These are phyloP conservation scores for Orchestes rusci DNA, from an alignment of 2,888 invertebrate genomes.

Conservation along the genomic window DNA sequence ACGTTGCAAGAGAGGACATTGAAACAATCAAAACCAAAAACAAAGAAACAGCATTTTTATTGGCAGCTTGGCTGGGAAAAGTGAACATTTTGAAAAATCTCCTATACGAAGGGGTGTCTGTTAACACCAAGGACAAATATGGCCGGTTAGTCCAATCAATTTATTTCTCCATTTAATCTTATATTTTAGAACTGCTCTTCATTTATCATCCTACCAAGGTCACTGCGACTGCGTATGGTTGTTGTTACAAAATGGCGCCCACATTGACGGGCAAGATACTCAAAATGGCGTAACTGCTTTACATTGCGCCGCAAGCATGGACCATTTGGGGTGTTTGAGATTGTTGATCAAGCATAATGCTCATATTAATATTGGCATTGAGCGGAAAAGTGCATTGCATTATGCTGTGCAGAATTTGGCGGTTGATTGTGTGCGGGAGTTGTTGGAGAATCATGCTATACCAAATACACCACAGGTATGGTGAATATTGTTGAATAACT, in stretches of 20 bases:
- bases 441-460: conserved; percentile 70
- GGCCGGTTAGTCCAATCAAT: conserved; percentile 64
- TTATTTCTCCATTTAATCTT: too few relatives aligned
- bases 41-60: conserved; percentile 50
- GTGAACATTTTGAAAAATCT: conserved; percentile 49
- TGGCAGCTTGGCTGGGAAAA: conserved; percentile 57
- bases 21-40: conserved; percentile 44
- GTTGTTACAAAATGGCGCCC: conserved; percentile 59
- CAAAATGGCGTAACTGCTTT: conserved; percentile 64
- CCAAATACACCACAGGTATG: conserved; percentile 73
- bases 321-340: conserved; percentile 54
- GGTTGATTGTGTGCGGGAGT: conserved; percentile 62
- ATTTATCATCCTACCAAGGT: conserved; percentile 72
- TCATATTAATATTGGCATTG: conserved; percentile 67
- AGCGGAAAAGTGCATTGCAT: conserved; percentile 67
- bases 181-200: conserved; percentile 58
- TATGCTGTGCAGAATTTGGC: conserved; percentile 76
- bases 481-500: not conserved
- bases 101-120: conserved; percentile 52
- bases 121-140: conserved; percentile 57
- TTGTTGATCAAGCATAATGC: conserved; percentile 64
- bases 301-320: conserved; percentile 68
- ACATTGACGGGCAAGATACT: conserved; percentile 61
- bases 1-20: conserved; percentile 43
- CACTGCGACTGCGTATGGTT: conserved; percentile 63